phyloP scores from a whole-genome alignment of 2,888 invertebrate genomes.

The Metalampra italica region DNA sequence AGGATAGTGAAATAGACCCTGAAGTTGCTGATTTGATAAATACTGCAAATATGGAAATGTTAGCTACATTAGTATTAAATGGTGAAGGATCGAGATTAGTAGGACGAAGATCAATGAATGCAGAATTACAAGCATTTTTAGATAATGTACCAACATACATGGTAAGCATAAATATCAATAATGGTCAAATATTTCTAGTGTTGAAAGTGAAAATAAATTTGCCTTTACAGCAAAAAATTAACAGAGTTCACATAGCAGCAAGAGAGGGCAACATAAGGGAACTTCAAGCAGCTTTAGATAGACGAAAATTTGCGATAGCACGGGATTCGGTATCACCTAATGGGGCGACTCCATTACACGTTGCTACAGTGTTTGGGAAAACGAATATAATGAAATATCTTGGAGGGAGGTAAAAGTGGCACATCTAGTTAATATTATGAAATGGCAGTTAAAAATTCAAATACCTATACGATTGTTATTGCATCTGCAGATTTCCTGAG shows the following conservation, averaged over 20 bases:
- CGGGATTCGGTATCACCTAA: constrained; percentile 90
- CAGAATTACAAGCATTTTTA: constrained; percentile 91
- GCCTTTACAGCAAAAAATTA: constrained; percentile 88
- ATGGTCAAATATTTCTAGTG: not conserved
- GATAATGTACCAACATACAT: constrained; percentile 92
- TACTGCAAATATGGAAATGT: constrained; percentile 90
- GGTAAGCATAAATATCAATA: constrained; percentile 73
- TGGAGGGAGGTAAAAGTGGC: constrained; percentile 56
- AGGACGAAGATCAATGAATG: constrained; percentile 83
- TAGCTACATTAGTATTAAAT: constrained; percentile 92
- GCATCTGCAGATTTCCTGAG: constrained; percentile 85
- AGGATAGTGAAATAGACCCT: constrained; percentile 78
- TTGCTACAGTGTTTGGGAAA: constrained; percentile 90
- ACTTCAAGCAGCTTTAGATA: constrained; percentile 90
- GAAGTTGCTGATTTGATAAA: constrained; percentile 83
- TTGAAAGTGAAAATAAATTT: not conserved
- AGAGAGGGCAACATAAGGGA: constrained; percentile 90
- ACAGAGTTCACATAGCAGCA: constrained; percentile 91
- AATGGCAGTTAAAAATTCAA: not conserved
- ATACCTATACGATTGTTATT: not conserved
- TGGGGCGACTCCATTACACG: constrained; percentile 92
- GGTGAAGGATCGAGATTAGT: constrained; percentile 90
- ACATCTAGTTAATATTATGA: not conserved
- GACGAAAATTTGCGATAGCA: constrained; percentile 94
- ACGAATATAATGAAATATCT: constrained; percentile 86